Percentiles rank a stretch among this genome's conserved stretches.
Evolutionary conservation across 2,888 invertebrate genomes (phyloP).

Genomic region (Drosophila ustulata): DNA sequence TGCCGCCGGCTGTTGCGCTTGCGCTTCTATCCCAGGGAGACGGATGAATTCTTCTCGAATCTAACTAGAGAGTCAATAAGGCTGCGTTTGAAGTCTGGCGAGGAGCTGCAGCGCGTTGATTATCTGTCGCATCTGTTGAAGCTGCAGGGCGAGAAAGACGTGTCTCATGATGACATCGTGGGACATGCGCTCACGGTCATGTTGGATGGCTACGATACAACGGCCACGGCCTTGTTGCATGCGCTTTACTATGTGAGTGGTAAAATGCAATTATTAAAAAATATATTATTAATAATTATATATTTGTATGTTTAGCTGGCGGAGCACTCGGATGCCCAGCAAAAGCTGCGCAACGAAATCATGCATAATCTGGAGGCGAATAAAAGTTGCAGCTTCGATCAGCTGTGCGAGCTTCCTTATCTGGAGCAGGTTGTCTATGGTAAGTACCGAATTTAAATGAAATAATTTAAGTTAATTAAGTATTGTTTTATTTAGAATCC

Average conservation of each 20-base stretch:
- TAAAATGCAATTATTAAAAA: background rate
- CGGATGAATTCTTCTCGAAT: constrained; percentile 86
- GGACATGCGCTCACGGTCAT: constrained; percentile 79
- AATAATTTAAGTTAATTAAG: background rate
- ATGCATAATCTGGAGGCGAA: constrained; percentile 15
- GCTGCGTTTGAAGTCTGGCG: constrained; percentile 57
- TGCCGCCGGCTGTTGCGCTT: constrained; percentile 57
- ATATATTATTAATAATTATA: background rate
- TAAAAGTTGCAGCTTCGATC: constrained; percentile 66
- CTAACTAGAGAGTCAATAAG: constrained; percentile 73
- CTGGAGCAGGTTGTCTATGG: constrained; percentile 82
- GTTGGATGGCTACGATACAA: constrained; percentile 83
- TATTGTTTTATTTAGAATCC: constrained; percentile 60
- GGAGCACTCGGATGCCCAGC: constrained; percentile 60
- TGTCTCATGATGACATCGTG: constrained; percentile 73
- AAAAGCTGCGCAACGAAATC: constrained; percentile 77
- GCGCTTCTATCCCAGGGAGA: constrained; percentile 86
- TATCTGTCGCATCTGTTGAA: constrained; percentile 78
- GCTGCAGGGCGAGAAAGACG: constrained; percentile 74
- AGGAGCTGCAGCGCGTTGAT: constrained; percentile 68
- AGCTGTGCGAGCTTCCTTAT: constrained; percentile 71
- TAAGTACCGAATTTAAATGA: constrained; percentile 21
- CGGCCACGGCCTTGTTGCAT: constrained; percentile 72
- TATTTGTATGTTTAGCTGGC: constrained; percentile 61
- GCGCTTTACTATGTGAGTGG: constrained; percentile 72